These are phyloP conservation scores for Diuraphis noxia DNA, from an alignment of 1,140 invertebrate genomes.

Conservation along the genomic window DNA sequence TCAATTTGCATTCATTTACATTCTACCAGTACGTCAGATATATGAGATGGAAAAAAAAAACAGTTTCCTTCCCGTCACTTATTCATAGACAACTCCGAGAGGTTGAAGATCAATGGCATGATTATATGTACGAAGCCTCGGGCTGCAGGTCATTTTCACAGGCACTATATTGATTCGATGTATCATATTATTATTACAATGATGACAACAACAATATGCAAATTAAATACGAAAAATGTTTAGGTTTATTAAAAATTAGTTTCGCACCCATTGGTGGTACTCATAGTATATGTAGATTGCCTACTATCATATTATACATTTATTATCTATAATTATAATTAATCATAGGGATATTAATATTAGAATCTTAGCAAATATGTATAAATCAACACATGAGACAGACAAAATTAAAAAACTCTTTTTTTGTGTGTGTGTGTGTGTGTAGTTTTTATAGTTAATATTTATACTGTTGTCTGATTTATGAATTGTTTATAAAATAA, in stretches of 20 bases:
- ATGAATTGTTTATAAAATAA: neutral
- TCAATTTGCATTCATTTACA: conserved; percentile 23
- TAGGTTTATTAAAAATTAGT: neutral
- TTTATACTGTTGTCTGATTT: neutral
- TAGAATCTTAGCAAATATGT: neutral
- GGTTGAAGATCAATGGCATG: conserved; percentile 7
- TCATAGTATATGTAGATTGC: too few relatives aligned
- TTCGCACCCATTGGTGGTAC: neutral
- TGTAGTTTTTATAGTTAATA: neutral
- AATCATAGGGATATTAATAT: neutral
- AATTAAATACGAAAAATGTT: neutral
- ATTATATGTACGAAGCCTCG: neutral
- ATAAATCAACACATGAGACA: neutral
- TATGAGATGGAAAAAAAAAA: neutral
- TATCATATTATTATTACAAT: neutral
- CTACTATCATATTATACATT: too few relatives aligned
- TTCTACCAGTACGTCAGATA: neutral
- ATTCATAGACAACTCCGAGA: neutral
- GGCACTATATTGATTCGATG: neutral
- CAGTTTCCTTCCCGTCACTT: neutral
- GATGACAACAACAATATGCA: neutral
- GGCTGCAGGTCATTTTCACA: conserved; percentile 26
- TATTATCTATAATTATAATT: too few relatives aligned
- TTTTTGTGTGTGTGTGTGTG: too few relatives aligned
- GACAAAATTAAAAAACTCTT: neutral